Base-by-base conservation (phyloP, 2,113 vertebrate species). In the Uria lomvia region DNA sequence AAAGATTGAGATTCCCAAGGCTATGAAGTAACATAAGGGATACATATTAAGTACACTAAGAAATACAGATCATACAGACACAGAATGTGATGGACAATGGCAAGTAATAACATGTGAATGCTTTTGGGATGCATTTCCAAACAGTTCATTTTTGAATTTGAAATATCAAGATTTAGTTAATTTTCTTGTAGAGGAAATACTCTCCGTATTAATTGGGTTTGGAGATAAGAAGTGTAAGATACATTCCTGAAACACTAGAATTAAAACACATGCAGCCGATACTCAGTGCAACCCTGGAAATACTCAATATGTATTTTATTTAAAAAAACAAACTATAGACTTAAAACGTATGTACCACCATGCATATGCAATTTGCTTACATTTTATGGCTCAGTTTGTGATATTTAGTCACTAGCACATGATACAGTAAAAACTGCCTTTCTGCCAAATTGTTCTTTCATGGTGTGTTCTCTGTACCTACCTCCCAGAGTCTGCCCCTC, bases 1-100 rank as follows among this genome's bases (percentile, higher is more conserved):
- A 99, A 99, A 40, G 98, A 98, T 94, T 99, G 99, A 71, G 99
- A 99, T 97, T 99, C 99, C 99, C 99, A 99, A 68, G 99, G 99
- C 99, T 99, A 98, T 30, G 95, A 96, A 93, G 92, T 72, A 95
- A 77, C 88, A 97, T 91, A 97, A 97, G 92, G 91, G 94, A 93
- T 29, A 93, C 50, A 76, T 59, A 77, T 90, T 97, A 72, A 97
- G 94, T 90, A 91, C n/a, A 92, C 53, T 71, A 80, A 83, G 45
- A 86, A 90, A 90, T 38, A 84, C 34, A 62, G 67, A 84, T 94
- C 72, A 43, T 43, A 72, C 30, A 76, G 12, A 91, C 86, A 96
- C 58, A 96, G 75, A 91, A 86, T 4, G 60, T 23, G 42, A 86
- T 58, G 71, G 27, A 67, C 22, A 53, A 63, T 32, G 55, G 55